Percentiles rank a stretch among this genome's conserved stretches.
phyloP scores from a whole-genome alignment of 2,113 vertebrate species.

The Sorex fumeus region DNA sequence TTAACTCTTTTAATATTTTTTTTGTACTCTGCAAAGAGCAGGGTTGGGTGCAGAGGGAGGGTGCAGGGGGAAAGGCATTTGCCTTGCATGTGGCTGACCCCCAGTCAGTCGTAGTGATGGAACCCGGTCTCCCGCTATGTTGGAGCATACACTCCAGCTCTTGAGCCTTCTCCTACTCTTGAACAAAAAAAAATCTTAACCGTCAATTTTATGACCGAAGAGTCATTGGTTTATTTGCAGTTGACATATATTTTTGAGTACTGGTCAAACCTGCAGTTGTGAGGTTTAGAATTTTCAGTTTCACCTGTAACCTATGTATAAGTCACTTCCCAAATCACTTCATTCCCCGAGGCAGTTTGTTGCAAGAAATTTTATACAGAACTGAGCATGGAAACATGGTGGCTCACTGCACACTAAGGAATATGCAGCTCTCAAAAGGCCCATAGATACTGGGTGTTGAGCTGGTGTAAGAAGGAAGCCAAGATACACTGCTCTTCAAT shows the following conservation, averaged over 20 bases:
- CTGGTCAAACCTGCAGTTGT: not conserved
- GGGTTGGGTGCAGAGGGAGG: too few species aligned
- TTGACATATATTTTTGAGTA: conserved; percentile 1
- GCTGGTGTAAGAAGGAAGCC: conserved; percentile 31
- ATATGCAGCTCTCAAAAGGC: conserved; percentile 39
- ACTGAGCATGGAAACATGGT: not conserved
- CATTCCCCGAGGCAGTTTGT: conserved; percentile 14
- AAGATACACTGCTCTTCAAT: not conserved
- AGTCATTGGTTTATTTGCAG: not conserved
- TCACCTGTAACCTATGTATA: conserved; percentile 28
- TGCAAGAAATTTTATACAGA: conserved; percentile 1
- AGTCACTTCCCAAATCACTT: conserved; percentile 43
- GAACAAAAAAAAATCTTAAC: conserved; percentile 4
- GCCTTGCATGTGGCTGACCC: too few species aligned
- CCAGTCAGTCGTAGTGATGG: too few species aligned
- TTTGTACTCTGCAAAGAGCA: too few species aligned
- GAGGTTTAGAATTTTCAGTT: conserved; percentile 22
- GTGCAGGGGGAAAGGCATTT: too few species aligned
- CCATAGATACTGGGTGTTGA: conserved; percentile 11
- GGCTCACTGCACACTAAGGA: conserved; percentile 31
- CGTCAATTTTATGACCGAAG: not conserved
- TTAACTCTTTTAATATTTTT: conserved; percentile 5
- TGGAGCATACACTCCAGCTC: too few species aligned
- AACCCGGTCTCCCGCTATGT: too few species aligned
- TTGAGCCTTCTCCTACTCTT: not conserved